These are phyloP conservation scores for Lepus europaeus DNA, from an alignment of 2,113 vertebrate species.

Conservation along the genomic window DNA sequence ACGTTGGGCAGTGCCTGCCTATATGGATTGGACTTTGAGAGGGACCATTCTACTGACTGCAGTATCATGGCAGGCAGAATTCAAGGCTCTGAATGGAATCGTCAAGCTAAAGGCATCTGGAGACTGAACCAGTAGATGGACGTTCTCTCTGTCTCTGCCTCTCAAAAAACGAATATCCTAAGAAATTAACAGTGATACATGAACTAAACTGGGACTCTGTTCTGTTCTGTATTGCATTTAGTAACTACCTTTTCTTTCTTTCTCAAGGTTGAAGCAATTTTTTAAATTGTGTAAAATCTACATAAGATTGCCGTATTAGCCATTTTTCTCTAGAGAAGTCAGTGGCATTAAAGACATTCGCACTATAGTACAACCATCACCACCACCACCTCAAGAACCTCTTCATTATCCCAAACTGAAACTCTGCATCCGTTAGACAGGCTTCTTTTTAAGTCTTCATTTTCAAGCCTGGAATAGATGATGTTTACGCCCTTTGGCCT, in stretches of 20 bases:
- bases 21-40: background rate
- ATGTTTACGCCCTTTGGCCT: background rate
- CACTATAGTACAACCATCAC: no score
- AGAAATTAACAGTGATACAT: background rate
- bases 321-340: no score
- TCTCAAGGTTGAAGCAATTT: background rate
- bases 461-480: background rate
- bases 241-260: background rate
- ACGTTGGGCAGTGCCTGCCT: no score
- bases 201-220: background rate
- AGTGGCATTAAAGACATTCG: no score
- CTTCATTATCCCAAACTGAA: background rate
- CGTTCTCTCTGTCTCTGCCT: no score
- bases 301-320: background rate
- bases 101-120: no score
- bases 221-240: background rate
- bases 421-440: no score
- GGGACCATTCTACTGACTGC: background rate
- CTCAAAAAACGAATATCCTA: background rate
- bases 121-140: no score
- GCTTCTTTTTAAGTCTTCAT: background rate
- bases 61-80: background rate
- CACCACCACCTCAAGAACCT: background rate
- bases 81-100: background rate
- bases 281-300: background rate